Base-by-base conservation (phyloP, 2,888 invertebrate species). In the Drosophila seclusa region DNA sequence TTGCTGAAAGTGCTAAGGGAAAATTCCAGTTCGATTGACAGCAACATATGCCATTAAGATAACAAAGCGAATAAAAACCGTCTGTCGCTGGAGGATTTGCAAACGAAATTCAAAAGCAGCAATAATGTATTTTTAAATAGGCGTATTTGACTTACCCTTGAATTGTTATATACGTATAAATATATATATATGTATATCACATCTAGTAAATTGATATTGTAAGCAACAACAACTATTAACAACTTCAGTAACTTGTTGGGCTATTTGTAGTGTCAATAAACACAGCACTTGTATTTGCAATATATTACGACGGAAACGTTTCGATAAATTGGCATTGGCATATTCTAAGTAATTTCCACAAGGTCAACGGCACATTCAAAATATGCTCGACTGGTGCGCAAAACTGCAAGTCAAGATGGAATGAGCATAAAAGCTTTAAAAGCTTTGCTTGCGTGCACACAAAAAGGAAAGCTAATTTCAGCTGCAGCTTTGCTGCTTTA, bases 401-500 rank as follows among this genome's bases (percentile, higher is more conserved):
- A 67, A 68, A 67, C 54, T 73, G 80, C 80, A 76, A 38, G 27
- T n/a, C 21, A 2, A 32, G 36, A 32, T 18, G 21, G 2, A 11
- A 49, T 55, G 73, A 16, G 74, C 83, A 11, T 2, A 24, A 42
- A 31, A 57, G 40, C 82, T 72, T 65, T 11, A 1, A 29, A 45
- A 86, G 84, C 87, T 87, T 80, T 67, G 49, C 36, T 55, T 36
- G 42, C 40, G 40, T 54, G 64, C 73, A 71, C 7, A 4, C 18
- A 40, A 31, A 50, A 63, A n/a, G 49, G n/a, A 73, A 82, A 82
- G 82, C 87, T 82, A 57, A 61, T 4, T 8, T 31, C 66, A 31
- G 21, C 42, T 65, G 63, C 82, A 80, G 83, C 83, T 69, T 76
- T 70, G 57, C 50, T 63, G 50, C 64, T 36, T 52, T 24, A 31